Base-by-base conservation (phyloP, 1,140 invertebrate genomes). In the Hyposmocoma kahamanoa region DNA sequence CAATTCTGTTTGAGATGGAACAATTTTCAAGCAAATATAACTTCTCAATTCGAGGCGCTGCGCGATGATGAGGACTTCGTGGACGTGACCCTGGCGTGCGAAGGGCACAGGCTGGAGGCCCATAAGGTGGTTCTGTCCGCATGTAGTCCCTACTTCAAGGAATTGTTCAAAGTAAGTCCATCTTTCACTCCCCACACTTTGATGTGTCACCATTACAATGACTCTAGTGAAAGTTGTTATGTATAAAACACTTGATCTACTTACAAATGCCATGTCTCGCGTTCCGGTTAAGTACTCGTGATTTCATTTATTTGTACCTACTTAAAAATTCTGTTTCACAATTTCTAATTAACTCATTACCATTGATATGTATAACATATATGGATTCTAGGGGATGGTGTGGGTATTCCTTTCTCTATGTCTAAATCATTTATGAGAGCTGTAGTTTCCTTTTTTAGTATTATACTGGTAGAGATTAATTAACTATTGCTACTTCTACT, bases 1-100 rank as follows among this genome's bases (percentile, higher is more conserved):
- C 94, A 95, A 88, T 96, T 95, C 88, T 96, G 94, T 90, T 90
- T 96, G 84, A 91, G 94, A 89, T 96, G 95, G 95, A 96, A 96
- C 90, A 95, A 96, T 88, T 95, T 95, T 90, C 93, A 95, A 87
- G 92, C 92, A 57, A 96, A 95, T 86, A 94, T 96, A 84, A 92
- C 92, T 69, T 91, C 91, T 79, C 92, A 93, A 86, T 92, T 94
- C 87, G 92, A 93, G 86, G 90, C 91, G 67, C 87, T 94, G 67
- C 88, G 92, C 73, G 91, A 91, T 88, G 91, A 93, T 88, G 92
- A 93, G 88, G 91, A 93, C 86, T 91, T 93, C 80, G 92, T 94
- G 65, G 94, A 95, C 88, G 93, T 95, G 72, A 94, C 93, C 56
- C 90, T 95, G 72, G 92, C 92, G 61, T 94, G 93, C 80, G 93